Evolutionary conservation across 2,797 vertebrate species (phyloP).

Genomic region (Scyliorhinus canicula): DNA sequence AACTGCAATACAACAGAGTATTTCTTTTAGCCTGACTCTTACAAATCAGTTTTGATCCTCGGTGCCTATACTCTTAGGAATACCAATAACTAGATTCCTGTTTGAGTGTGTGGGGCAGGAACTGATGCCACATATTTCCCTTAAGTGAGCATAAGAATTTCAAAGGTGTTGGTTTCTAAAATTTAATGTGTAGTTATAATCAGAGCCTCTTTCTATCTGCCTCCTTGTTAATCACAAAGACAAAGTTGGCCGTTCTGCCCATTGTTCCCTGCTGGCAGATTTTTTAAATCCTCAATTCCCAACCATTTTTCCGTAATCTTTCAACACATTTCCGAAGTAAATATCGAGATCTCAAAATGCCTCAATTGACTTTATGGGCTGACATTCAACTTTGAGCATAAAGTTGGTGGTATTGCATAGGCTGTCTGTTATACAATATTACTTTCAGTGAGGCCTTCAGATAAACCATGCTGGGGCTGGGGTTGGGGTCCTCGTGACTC

Average conservation of each 20-base stretch:
- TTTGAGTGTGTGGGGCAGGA: not conserved
- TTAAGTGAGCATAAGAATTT: not conserved
- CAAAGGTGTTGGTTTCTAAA: not conserved
- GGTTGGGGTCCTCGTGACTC: too few relatives aligned
- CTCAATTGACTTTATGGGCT: not conserved
- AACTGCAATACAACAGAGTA: not conserved
- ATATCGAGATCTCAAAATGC: not conserved
- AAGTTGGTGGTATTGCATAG: not conserved
- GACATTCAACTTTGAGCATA: not conserved
- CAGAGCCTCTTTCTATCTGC: not conserved
- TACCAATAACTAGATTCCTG: not conserved
- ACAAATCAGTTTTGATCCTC: not conserved
- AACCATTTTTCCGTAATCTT: not conserved
- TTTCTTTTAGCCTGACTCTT: constrained; percentile 8
- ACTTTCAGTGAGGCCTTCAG: not conserved
- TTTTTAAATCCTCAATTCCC: not conserved
- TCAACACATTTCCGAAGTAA: not conserved
- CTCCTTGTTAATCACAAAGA: not conserved
- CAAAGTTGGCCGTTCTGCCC: not conserved
- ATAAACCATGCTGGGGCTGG: too few relatives aligned
- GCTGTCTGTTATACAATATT: not conserved
- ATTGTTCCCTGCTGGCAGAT: not conserved
- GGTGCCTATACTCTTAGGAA: not conserved
- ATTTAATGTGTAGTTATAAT: not conserved
- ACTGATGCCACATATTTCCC: not conserved